Percentiles rank a stretch among this genome's conserved stretches.
These are phyloP conservation scores for Aurelia sp. DNA, from an alignment of 30 jellyfish, hydroid and myxozoan species.

Conservation along the genomic window DNA sequence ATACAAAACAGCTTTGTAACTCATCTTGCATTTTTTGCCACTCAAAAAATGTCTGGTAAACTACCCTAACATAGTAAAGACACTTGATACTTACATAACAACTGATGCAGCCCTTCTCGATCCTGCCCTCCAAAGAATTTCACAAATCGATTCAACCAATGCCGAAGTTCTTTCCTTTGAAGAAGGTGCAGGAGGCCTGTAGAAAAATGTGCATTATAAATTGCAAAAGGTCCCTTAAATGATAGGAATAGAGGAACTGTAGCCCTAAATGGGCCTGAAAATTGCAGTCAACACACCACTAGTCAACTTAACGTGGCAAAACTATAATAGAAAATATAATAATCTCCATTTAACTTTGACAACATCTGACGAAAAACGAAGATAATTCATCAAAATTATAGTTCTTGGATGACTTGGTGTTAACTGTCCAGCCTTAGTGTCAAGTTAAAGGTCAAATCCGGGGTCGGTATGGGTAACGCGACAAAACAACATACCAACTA, in stretches of 20 bases:
- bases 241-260: not conserved
- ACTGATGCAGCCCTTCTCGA: constrained; percentile 23
- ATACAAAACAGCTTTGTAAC: too few relatives aligned
- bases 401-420: too few relatives aligned
- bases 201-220: not conserved
- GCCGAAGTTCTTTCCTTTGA: constrained; percentile 46
- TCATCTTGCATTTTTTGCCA: too few relatives aligned
- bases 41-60: too few relatives aligned
- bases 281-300: not conserved
- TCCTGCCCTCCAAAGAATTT: constrained; percentile 81
- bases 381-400: too few relatives aligned
- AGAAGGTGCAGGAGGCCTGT: constrained; percentile 67
- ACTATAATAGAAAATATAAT: too few relatives aligned
- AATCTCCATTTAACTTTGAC: too few relatives aligned
- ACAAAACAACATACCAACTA: too few relatives aligned
- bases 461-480: too few relatives aligned
- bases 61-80: not conserved
- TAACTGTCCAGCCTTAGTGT: too few relatives aligned
- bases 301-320: not conserved
- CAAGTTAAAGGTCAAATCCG: too few relatives aligned
- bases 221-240: not conserved
- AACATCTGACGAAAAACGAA: too few relatives aligned
- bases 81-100: constrained; percentile 38
- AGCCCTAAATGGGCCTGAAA: not conserved
- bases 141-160: constrained; percentile 53